Evolutionary conservation across 2,113 vertebrate species (phyloP).

Genomic region (Phrynosoma blainvillii): DNA sequence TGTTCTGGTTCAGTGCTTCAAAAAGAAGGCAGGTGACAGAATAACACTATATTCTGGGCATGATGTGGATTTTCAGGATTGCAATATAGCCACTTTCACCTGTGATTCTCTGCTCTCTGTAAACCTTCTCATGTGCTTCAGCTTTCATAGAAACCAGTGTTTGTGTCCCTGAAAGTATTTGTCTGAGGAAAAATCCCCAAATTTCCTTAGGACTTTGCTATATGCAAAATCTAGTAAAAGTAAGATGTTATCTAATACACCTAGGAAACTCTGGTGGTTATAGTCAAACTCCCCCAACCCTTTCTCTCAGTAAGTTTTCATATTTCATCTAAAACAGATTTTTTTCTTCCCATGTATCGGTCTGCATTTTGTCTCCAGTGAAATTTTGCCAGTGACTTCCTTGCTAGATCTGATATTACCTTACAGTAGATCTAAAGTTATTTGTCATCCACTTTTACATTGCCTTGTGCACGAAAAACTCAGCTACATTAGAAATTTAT

Average conservation of each 20-base stretch:
- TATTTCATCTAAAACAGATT: neutral
- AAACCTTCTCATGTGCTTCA: neutral
- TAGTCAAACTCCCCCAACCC: neutral
- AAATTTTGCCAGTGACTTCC: neutral
- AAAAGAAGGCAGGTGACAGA: constrained; percentile 18
- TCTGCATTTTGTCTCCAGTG: neutral
- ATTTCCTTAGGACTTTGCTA: neutral
- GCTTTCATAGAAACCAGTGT: neutral
- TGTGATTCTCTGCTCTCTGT: neutral
- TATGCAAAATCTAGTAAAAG: neutral
- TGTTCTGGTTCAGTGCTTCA: neutral
- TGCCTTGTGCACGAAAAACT: too few species aligned
- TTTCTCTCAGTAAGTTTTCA: neutral
- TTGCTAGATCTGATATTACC: neutral
- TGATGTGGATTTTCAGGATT: neutral
- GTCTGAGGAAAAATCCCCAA: neutral
- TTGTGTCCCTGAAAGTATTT: neutral
- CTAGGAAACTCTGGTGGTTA: neutral
- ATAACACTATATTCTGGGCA: neutral
- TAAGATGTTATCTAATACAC: neutral
- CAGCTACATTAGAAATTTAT: too few species aligned
- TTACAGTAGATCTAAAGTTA: neutral
- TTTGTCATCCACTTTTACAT: neutral
- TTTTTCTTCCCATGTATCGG: neutral
- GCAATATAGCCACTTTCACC: neutral